Evolutionary conservation across 1,140 invertebrate genomes (phyloP).

Genomic region (Uloborus diversus): DNA sequence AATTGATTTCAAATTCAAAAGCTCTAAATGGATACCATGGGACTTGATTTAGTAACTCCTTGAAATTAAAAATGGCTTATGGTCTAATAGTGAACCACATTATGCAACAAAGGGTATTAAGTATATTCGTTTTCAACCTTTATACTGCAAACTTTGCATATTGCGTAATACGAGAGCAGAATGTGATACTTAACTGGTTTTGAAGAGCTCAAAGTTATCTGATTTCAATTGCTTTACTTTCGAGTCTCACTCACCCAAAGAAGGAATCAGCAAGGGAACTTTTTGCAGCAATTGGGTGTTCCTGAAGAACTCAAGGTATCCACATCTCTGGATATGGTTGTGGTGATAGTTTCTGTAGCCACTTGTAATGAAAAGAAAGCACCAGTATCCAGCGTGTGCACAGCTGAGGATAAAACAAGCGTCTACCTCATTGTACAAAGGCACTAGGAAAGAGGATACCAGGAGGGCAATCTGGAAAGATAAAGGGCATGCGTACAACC

Average conservation of each 20-base stretch:
- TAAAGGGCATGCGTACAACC: background rate
- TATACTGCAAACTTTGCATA: too few relatives aligned
- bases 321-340: conserved; percentile 38
- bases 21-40: too few relatives aligned
- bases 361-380: conserved; percentile 23
- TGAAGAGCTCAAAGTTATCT: too few relatives aligned
- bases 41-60: too few relatives aligned
- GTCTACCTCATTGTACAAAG: conserved; percentile 19
- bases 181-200: too few relatives aligned
- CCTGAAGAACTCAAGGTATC: conserved; percentile 36
- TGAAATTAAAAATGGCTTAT: too few relatives aligned
- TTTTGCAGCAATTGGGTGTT: conserved; percentile 38
- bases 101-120: too few relatives aligned
- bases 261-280: conserved; percentile 13
- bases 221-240: too few relatives aligned
- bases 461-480: conserved; percentile 25
- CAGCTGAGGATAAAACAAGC: conserved; percentile 39
- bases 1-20: too few relatives aligned
- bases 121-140: too few relatives aligned
- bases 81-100: too few relatives aligned
- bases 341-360: conserved; percentile 42
- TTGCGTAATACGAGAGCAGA: too few relatives aligned
- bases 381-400: conserved; percentile 30
- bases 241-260: conserved; percentile 32
- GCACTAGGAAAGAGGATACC: conserved; percentile 5